Percentiles rank a stretch among this genome's conserved stretches.
Evolutionary conservation across 2,113 vertebrate species (phyloP).

Genomic region (Callionymus lyra): DNA sequence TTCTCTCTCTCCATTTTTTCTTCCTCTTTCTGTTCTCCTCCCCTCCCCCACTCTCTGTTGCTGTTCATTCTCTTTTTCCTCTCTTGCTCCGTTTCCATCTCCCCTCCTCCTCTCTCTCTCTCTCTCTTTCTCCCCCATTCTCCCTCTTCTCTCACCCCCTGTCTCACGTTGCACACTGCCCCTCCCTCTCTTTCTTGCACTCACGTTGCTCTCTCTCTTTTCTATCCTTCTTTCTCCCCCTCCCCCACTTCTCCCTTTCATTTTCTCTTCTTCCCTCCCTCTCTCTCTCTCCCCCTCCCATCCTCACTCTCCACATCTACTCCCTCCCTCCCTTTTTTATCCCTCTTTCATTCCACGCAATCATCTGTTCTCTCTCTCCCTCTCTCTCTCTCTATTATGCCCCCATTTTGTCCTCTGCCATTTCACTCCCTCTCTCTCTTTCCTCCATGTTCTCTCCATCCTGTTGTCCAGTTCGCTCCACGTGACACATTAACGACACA

Average conservation of each 20-base stretch:
- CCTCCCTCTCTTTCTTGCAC: slow-evolving; percentile 7
- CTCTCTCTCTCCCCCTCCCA: slow-evolving; percentile 36
- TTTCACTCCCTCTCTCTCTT: slow-evolving; percentile 14
- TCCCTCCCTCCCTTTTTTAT: slow-evolving; percentile 50
- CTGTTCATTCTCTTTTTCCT: slow-evolving; percentile 12
- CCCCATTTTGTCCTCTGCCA: too few relatives aligned
- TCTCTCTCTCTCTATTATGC: slow-evolving; percentile 19
- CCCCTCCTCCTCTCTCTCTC: slow-evolving; percentile 27
- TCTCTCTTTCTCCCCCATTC: slow-evolving; percentile 24
- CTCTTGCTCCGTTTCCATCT: slow-evolving; percentile 12
- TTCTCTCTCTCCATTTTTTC: slow-evolving; percentile 14
- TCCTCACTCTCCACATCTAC: slow-evolving; percentile 46
- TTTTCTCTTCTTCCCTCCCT: slow-evolving; percentile 29
- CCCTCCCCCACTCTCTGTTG: slow-evolving; percentile 8
- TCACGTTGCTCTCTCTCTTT: slow-evolving; percentile 35
- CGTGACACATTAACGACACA: slow-evolving; percentile 32
- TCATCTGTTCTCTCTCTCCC: slow-evolving; percentile 49
- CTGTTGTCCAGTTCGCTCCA: slow-evolving; percentile 37
- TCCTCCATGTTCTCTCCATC: slow-evolving; percentile 58
- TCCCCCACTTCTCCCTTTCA: slow-evolving; percentile 45
- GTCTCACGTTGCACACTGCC: slow-evolving; percentile 41
- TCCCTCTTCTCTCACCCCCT: slow-evolving; percentile 39
- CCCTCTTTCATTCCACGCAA: slow-evolving; percentile 62
- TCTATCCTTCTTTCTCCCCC: slow-evolving; percentile 41
- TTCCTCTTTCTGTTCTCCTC: slow-evolving; percentile 7